Conservation (phyloP, 1,140 invertebrate species). For the Apis florea region DNA sequence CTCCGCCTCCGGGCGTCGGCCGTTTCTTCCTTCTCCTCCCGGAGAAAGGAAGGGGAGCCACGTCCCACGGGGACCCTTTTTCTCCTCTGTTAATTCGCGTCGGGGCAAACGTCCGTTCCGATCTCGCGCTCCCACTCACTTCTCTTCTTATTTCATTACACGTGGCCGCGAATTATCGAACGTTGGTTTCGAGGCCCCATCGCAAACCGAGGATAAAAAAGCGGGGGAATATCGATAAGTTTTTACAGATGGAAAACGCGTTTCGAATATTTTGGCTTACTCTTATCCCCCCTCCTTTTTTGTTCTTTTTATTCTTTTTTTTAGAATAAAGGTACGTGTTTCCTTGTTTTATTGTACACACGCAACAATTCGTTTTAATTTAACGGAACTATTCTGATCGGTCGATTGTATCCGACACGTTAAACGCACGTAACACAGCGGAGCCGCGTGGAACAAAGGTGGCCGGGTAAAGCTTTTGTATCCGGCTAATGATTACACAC, state of each 20-base stretch:
- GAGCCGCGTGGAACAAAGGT: neutral
- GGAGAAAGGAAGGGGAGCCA: neutral
- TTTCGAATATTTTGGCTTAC: no score
- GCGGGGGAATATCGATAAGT: conserved; percentile 17
- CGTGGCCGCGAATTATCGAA: conserved; percentile 22
- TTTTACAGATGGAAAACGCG: no score
- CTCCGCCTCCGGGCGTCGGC: conserved; percentile 15
- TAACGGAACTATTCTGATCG: neutral
- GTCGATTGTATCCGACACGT: neutral
- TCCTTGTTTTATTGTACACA: neutral
- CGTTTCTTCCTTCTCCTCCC: no score
- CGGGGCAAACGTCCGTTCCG: conserved; percentile 22
- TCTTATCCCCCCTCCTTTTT: no score
- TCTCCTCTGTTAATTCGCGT: conserved; percentile 40
- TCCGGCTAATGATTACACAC: conserved; percentile 4
- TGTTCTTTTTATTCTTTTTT: no score
- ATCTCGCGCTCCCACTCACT: neutral
- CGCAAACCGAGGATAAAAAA: neutral
- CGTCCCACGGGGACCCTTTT: neutral
- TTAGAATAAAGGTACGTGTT: no score
- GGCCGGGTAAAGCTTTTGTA: conserved; percentile 3
- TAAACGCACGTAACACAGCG: conserved; percentile 5
- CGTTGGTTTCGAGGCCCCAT: neutral
- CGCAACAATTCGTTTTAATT: neutral
- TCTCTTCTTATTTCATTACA: conserved; percentile 22